Evolutionary conservation across 2,113 vertebrate genomes (phyloP).

Genomic region (Vidua chalybeata): DNA sequence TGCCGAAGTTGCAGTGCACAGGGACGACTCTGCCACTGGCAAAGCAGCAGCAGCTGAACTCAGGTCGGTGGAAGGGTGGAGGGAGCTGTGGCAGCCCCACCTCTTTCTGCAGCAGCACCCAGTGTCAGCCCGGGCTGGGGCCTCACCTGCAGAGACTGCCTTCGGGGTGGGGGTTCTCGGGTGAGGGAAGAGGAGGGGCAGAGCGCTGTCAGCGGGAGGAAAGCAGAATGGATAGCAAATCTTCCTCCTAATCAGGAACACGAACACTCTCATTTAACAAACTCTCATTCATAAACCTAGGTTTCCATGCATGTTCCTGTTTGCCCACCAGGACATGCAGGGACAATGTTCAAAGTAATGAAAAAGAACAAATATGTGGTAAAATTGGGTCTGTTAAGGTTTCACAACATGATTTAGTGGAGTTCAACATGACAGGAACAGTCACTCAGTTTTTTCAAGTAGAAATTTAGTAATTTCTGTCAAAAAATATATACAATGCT

Average conservation of each 20-base stretch:
- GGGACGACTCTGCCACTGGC: neutral
- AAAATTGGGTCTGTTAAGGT: neutral
- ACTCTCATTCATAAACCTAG: neutral
- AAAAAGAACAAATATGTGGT: neutral
- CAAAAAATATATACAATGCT: neutral
- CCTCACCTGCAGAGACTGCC: neutral
- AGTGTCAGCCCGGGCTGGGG: neutral
- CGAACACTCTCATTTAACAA: neutral
- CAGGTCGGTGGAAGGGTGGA: neutral
- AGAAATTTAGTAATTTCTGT: neutral
- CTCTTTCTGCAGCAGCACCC: constrained; percentile 18
- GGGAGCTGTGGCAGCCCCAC: constrained; percentile 32
- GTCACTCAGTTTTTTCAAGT: neutral
- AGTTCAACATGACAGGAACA: neutral
- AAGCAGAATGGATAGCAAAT: neutral
- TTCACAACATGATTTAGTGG: neutral
- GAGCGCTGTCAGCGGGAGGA: neutral
- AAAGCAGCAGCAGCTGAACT: neutral
- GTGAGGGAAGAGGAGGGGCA: neutral
- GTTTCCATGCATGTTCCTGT: neutral
- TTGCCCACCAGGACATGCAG: neutral
- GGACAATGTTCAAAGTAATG: neutral
- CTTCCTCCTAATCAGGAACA: neutral
- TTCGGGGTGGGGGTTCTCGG: fast-evolving
- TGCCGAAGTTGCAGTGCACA: neutral